Evolutionary conservation across 2,797 vertebrate species (phyloP), one percentile per base, ranked within the genome.

Genomic region (Triplophysa yarkandensis): DNA sequence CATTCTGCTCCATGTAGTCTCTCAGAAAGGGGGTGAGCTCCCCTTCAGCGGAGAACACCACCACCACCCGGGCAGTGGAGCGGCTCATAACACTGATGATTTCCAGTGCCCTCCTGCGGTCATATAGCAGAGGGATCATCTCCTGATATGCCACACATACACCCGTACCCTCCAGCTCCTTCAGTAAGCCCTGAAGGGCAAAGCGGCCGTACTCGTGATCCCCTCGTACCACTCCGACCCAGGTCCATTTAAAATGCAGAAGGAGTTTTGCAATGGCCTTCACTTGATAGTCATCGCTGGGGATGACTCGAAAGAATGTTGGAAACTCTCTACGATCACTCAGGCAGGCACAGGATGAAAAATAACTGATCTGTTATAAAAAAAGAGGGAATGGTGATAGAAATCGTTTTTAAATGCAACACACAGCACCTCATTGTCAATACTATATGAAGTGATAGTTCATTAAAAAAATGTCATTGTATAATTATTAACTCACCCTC

Each of bases 281-380:
- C 19, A 92, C 91, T 85, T 92, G 91, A 76, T 90, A 92, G 32
- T 91, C 88, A 78, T 92, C 91, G 71, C 87, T 92, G 14, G 91
- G 91, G 13, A 92, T 89, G 1, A 91, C 89, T 76, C 91, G 86
- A 83, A 92, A 92, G 79, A 92, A 92, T 3, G 82, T 91, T 2
- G 91, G 91, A 57, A 85, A 91, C 68, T 88, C 76, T 76, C 16
- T 85, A 72, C 87, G 88, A 81, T 92, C 85, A 80, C 86, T 88
- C 0, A 92, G 81, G 81, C 91, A 92, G 7, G 90, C 87, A 76
- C 91, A 92, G 0, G 91, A 88, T 17, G 91, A 91, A 79, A 92
- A 92, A 77, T 92, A 92, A 78, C 91, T 92, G 71, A 92, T 92
- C 91, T 92, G 76, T 67, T 74, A 77, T n/a, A 21, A 48, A 46